Evolutionary conservation across 1,140 invertebrate species (phyloP), one percentile per base, ranked within the genome.

Genomic region (Drosophila baimaii): DNA sequence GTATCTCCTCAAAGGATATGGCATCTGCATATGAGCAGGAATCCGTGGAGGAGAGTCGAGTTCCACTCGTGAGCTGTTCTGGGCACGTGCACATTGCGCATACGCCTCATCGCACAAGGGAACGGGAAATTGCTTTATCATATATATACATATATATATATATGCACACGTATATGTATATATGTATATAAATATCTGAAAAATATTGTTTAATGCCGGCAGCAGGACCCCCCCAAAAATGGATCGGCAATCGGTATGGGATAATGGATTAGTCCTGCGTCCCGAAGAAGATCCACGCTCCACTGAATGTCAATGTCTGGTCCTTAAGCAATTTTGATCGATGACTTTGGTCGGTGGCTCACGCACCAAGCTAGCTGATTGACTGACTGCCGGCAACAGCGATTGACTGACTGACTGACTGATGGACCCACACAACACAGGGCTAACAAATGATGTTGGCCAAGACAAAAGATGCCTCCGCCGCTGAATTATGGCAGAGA

Each of bases 401-500:
- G 56, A 56, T 75, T 74, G 55, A 44, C 61, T 65, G 57, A 63
- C 35, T 44, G 39, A 44, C 33, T 69, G 69, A 58, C 61, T 76
- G 72, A 77, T 47, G 74, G 72, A 63, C 39, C 25, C 27, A 5
- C 31, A 29, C n/a, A n/a, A n/a, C n/a, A 27, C 23, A 37, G 27
- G 47, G 9, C 63, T 83, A 76, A 84, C 78, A 83, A 83, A 83
- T 83, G 80, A 83, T 84, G 80, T 64, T 68, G 65, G 37, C 41
- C 66, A 62, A 77, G 55, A 81, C 65, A 81, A 81, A 81, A 46
- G 78, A 59, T 49, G 61, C 47, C 41, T n/a, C n/a, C n/a, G n/a
- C n/a, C 15, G 46, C 58, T 55, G 61, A 57, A 66, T 49, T 47
- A 61, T 70, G 57, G 66, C 23, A 57, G 54, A 27, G 52, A n/a